These are phyloP conservation scores for Drosophila rubida DNA, from an alignment of 2,888 invertebrate species.

Conservation along the genomic window DNA sequence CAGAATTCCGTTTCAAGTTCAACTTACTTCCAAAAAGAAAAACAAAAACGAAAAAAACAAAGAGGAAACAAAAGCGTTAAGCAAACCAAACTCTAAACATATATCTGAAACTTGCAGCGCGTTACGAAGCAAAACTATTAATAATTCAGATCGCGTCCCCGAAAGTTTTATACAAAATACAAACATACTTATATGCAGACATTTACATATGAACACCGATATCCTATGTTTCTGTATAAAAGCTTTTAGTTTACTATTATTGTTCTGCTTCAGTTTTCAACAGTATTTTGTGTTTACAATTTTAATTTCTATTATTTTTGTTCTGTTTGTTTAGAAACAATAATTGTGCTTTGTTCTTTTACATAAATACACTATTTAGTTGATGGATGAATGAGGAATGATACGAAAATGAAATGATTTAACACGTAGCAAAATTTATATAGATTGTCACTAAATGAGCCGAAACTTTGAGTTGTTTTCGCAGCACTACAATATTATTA, in stretches of 20 bases:
- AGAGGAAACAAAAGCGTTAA: slow-evolving; percentile 14
- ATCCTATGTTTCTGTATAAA: slow-evolving; percentile 38
- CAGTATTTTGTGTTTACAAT: slow-evolving; percentile 65
- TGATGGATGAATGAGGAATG: slow-evolving; percentile 44
- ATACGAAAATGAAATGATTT: slow-evolving; percentile 29
- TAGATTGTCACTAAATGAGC: slow-evolving; percentile 63
- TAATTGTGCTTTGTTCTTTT: slow-evolving; percentile 60
- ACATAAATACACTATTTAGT: slow-evolving; percentile 30
- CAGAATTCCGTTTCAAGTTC: slow-evolving; percentile 60
- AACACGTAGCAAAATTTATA: slow-evolving; percentile 63
- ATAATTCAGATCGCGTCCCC: slow-evolving; percentile 17
- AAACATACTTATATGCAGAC: slow-evolving; percentile 5
- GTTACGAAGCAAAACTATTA: slow-evolving; percentile 43
- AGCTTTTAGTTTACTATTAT: slow-evolving; percentile 29
- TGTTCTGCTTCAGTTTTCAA: slow-evolving; percentile 60
- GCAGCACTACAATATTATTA: slow-evolving; percentile 53
- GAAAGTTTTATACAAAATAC: slow-evolving; percentile 9
- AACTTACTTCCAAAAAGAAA: slow-evolving; percentile 48
- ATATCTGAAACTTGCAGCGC: slow-evolving; percentile 22
- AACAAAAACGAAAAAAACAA: no score
- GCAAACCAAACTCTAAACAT: slow-evolving; percentile 6
- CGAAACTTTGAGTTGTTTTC: slow-evolving; percentile 47
- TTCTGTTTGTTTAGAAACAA: slow-evolving; percentile 46
- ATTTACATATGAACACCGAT: slow-evolving; percentile 15
- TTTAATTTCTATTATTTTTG: slow-evolving; percentile 24